Evolutionary conservation across 2,113 vertebrate species (phyloP).

Genomic region (Macroglossus sobrinus): DNA sequence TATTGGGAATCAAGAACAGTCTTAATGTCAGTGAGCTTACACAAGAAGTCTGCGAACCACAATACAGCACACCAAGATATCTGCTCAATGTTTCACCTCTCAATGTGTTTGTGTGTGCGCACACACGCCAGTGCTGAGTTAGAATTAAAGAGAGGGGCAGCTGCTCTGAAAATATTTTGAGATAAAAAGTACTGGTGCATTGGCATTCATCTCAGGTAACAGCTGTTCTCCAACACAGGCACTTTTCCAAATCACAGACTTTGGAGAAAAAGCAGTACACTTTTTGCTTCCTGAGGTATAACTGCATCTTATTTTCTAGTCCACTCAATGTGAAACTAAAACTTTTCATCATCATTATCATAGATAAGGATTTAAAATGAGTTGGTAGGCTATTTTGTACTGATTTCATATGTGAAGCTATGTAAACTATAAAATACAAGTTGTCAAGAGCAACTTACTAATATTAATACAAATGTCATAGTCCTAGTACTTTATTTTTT

Average conservation of each 20-base stretch:
- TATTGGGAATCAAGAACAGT: not conserved
- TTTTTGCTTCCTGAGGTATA: not conserved
- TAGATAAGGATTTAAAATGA: not conserved
- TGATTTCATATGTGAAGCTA: not conserved
- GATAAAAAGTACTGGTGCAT: not conserved
- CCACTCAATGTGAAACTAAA: not conserved
- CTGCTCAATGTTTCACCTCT: not conserved
- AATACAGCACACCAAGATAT: not conserved
- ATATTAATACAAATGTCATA: not conserved
- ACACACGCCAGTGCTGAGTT: not conserved
- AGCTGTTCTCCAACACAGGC: conserved; percentile 4
- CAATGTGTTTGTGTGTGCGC: not conserved
- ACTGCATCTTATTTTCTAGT: not conserved
- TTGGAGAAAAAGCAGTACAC: not conserved
- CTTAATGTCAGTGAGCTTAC: not conserved
- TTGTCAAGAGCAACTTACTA: not conserved
- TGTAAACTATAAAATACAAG: not conserved
- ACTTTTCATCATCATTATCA: not conserved
- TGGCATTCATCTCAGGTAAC: conserved; percentile 21
- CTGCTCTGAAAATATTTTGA: conserved; percentile 2
- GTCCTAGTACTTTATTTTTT: not conserved
- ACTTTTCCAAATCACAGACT: conserved; percentile 27
- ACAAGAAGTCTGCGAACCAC: not conserved
- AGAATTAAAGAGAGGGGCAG: not conserved
- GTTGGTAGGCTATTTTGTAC: not conserved